These are phyloP conservation scores for Sitobion miscanthi DNA, from an alignment of 1,140 invertebrate species.

Conservation along the genomic window DNA sequence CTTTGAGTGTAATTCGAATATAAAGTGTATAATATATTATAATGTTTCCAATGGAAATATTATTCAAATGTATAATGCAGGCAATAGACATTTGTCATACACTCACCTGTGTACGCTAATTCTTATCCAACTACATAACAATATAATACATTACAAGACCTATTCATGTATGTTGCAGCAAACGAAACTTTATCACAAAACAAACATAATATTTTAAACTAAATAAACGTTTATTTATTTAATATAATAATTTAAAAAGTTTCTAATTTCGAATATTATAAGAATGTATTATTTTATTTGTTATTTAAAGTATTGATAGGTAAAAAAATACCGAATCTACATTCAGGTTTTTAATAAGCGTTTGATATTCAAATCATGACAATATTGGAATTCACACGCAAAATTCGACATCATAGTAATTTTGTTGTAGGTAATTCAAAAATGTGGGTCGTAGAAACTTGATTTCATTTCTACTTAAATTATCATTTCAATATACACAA, in stretches of 20 bases:
- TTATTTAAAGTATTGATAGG: background rate
- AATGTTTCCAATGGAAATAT: background rate
- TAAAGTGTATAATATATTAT: background rate
- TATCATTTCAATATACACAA: background rate
- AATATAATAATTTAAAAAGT: background rate
- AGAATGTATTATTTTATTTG: background rate
- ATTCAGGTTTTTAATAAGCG: background rate
- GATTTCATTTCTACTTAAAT: background rate
- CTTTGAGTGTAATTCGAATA: background rate
- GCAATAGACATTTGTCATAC: background rate
- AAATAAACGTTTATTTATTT: constrained; percentile 12
- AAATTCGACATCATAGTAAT: too few relatives aligned
- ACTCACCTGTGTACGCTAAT: background rate
- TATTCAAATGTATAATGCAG: background rate
- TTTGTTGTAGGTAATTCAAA: too few relatives aligned
- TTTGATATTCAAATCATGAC: background rate
- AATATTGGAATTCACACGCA: background rate
- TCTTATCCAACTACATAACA: background rate
- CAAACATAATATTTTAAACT: background rate
- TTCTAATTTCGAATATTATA: background rate
- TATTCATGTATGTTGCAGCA: background rate
- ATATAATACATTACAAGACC: background rate
- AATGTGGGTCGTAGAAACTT: background rate
- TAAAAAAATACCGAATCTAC: background rate
- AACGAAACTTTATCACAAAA: background rate